phyloP scores from a whole-genome alignment of 2,113 vertebrate species.

The Cygnus atratus region DNA sequence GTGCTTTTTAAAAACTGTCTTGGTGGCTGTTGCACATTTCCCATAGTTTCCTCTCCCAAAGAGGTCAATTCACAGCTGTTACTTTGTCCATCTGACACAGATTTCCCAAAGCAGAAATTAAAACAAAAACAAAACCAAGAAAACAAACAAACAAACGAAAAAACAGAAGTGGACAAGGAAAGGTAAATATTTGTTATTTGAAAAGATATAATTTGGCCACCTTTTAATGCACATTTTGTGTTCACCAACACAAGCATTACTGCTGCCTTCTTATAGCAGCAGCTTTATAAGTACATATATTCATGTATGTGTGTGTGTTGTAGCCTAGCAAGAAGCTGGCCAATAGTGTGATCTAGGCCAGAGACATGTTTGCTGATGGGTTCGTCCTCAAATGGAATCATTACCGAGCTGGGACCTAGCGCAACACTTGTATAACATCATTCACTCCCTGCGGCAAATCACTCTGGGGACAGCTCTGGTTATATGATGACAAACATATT shows the following conservation, averaged over 20 bases:
- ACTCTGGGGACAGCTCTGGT: neutral
- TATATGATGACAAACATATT: neutral
- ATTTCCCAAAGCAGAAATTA: neutral
- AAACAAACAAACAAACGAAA: neutral
- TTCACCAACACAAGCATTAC: neutral
- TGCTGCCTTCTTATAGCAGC: neutral
- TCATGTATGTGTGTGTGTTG: neutral
- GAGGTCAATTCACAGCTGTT: neutral
- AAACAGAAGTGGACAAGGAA: neutral
- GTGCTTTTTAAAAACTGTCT: neutral
- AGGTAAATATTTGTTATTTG: neutral
- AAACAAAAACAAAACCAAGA: neutral
- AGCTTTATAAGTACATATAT: neutral
- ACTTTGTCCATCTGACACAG: neutral
- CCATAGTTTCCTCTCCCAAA: neutral
- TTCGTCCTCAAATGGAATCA: neutral
- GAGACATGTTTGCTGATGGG: neutral
- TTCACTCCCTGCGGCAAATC: neutral
- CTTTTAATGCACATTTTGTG: neutral
- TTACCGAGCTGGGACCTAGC: neutral
- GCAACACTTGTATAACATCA: neutral
- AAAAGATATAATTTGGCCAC: neutral
- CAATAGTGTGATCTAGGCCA: neutral
- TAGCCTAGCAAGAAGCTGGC: neutral
- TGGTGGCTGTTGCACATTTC: conserved; percentile 11